Conservation (phyloP, 2,888 invertebrate genomes). For the Pyrrhia umbra region DNA sequence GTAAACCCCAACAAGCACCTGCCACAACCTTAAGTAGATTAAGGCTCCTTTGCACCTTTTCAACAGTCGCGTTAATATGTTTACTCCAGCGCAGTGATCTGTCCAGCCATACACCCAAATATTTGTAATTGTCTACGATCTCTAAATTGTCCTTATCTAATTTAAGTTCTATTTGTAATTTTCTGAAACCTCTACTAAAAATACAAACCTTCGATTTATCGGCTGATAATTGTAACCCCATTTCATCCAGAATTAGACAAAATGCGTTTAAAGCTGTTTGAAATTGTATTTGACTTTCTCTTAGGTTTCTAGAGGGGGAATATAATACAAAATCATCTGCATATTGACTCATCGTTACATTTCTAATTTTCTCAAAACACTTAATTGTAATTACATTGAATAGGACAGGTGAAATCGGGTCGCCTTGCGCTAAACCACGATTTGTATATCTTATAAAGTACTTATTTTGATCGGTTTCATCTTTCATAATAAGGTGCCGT, state of each 20-base stretch:
- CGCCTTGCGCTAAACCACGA: slow-evolving; percentile 6
- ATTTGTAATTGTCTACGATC: slow-evolving; percentile 3
- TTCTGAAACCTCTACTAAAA: slow-evolving; percentile 1
- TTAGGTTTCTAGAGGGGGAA: neutral
- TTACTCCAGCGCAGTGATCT: neutral
- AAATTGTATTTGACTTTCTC: neutral
- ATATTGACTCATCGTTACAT: slow-evolving; percentile 1
- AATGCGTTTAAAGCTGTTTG: neutral
- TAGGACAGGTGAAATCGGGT: neutral
- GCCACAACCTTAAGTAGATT: slow-evolving; percentile 17
- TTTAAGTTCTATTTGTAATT: neutral
- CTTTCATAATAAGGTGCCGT: neutral
- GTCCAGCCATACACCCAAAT: slow-evolving; percentile 6
- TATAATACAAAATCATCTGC: slow-evolving; percentile 13
- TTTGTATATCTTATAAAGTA: neutral
- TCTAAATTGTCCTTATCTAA: neutral
- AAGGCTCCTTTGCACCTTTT: neutral
- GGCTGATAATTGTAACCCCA: neutral
- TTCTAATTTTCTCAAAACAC: neutral
- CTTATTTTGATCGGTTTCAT: neutral
- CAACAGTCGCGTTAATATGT: neutral
- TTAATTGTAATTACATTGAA: slow-evolving; percentile 1
- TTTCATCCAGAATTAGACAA: neutral
- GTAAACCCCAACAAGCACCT: slow-evolving; percentile 3
- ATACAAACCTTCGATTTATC: slow-evolving; percentile 8